phyloP scores from a whole-genome alignment of 2,888 invertebrate genomes.

The Anarsia innoxiella region DNA sequence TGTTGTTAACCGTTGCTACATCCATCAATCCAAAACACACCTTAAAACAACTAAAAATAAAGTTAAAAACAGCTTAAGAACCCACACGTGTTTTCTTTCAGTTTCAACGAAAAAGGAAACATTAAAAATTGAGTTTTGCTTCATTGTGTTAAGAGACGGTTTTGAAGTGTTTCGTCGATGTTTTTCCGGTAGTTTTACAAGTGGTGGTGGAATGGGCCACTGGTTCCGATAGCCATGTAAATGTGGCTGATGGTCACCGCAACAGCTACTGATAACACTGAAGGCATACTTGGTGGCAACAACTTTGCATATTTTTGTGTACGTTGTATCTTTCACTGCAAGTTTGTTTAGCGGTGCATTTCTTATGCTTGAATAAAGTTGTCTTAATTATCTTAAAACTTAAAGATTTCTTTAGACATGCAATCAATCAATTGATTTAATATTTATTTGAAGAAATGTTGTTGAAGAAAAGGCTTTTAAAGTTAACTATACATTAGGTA shows the following conservation, averaged over 20 bases:
- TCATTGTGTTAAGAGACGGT: slow-evolving; percentile 18
- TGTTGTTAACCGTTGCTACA: slow-evolving; percentile 39
- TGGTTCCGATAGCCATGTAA: slow-evolving; percentile 70
- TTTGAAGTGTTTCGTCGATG: slow-evolving; percentile 25
- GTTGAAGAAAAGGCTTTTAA: no score
- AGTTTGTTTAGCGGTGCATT: no score
- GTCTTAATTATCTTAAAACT: no score
- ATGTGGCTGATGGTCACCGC: slow-evolving; percentile 71
- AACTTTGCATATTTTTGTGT: no score
- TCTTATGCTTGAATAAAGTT: no score
- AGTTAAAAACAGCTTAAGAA: slow-evolving; percentile 19
- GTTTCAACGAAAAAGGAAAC: slow-evolving; percentile 6
- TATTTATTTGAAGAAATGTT: no score
- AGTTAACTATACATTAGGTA: no score
- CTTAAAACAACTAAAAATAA: not conserved
- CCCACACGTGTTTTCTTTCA: slow-evolving; percentile 2
- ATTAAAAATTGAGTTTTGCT: slow-evolving; percentile 22
- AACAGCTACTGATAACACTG: slow-evolving; percentile 44
- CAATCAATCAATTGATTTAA: no score
- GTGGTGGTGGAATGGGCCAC: slow-evolving; percentile 62
- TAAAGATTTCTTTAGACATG: no score
- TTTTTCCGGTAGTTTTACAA: slow-evolving; percentile 65
- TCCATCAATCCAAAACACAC: not conserved
- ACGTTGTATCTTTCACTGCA: no score
- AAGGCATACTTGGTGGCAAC: no score